Evolutionary conservation across 2,113 vertebrate genomes (phyloP).

Genomic region (Holacanthus passer): DNA sequence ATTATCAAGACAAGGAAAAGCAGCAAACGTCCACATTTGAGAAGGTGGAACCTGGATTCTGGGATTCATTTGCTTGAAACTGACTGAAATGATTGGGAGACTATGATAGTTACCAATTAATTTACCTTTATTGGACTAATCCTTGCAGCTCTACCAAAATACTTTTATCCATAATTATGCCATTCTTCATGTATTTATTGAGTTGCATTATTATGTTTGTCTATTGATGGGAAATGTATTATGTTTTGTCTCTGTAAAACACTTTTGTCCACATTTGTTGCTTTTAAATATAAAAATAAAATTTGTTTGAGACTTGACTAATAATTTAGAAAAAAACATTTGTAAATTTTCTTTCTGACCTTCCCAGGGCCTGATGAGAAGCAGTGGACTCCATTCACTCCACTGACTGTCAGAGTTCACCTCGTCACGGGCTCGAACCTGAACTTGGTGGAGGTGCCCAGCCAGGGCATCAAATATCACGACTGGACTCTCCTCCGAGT

Average conservation of each 20-base stretch:
- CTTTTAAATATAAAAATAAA: neutral
- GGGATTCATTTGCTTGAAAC: neutral
- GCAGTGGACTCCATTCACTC: conserved; percentile 84
- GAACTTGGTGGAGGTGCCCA: conserved; percentile 78
- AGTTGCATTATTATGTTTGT: neutral
- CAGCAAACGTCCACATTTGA: neutral
- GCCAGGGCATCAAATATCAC: conserved; percentile 78
- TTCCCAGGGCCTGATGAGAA: conserved; percentile 74
- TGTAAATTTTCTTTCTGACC: conserved; percentile 63
- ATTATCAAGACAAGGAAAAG: neutral
- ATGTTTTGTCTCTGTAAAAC: neutral
- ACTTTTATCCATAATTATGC: neutral
- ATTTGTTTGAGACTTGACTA: neutral
- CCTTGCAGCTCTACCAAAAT: neutral
- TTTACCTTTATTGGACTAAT: neutral
- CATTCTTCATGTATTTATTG: neutral
- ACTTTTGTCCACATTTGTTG: neutral
- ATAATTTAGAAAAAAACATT: neutral
- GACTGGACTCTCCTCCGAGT: conserved; percentile 38
- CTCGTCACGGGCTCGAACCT: conserved; percentile 80
- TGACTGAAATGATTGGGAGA: neutral
- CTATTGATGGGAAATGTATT: neutral
- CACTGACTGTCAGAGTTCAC: conserved; percentile 79
- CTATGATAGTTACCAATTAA: neutral
- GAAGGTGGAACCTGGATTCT: neutral